Conservation (phyloP, 2,888 invertebrate species). For the Callyntrura guangdongensis region DNA sequence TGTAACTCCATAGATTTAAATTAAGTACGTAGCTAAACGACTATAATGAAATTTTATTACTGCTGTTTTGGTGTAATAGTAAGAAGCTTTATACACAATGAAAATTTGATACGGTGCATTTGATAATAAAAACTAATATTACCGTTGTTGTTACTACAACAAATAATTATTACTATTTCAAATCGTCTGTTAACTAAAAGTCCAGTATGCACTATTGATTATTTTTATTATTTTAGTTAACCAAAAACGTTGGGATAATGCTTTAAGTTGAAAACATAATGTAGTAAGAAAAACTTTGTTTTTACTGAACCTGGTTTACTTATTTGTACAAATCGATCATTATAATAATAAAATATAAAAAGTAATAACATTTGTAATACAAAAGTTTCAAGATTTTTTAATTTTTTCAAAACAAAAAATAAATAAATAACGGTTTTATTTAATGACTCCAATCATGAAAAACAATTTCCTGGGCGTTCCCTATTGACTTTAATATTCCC, state of each 20-base stretch:
- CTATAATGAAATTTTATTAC: background rate
- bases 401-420: no score
- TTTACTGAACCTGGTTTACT: constrained; percentile 31
- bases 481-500: no score
- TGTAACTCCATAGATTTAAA: background rate
- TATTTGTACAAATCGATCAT: constrained; percentile 39
- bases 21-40: background rate
- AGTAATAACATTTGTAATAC: no score
- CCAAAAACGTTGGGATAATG: background rate
- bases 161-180: background rate
- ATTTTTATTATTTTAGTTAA: background rate
- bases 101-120: constrained; percentile 74
- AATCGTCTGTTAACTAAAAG: background rate
- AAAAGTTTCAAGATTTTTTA: no score
- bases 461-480: background rate
- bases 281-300: background rate
- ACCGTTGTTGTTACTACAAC: background rate
- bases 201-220: background rate
- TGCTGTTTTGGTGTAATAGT: background rate
- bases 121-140: constrained; percentile 54
- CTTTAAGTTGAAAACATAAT: background rate
- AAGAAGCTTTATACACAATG: constrained; percentile 58
- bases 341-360: background rate
- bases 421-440: no score
- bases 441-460: background rate